A percentile compares a stretch with the other conserved stretches of the same genome.
Conservation (phyloP, 2,797 vertebrate genomes). For the Sebastes glaucus region DNA sequence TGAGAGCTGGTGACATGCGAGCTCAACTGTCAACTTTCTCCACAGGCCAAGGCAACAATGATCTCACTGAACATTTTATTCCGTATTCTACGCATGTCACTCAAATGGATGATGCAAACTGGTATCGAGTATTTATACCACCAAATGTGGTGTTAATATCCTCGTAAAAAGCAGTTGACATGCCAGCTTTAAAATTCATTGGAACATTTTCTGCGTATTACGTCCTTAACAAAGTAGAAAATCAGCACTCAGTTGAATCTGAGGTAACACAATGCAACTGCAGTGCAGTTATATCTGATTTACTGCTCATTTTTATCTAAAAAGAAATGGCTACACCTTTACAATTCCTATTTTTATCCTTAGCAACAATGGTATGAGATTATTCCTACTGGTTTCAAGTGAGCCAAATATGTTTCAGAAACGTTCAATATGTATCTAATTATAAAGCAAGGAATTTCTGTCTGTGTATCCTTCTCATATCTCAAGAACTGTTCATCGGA, state of each 20-base stretch:
- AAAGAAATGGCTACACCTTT: not conserved
- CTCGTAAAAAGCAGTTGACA: not conserved
- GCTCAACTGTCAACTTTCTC: constrained; percentile 48
- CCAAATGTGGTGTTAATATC: not conserved
- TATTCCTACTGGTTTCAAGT: not conserved
- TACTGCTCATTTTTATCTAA: not conserved
- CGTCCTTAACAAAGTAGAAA: not conserved
- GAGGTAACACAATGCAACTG: not conserved
- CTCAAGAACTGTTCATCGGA: no score
- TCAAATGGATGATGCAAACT: constrained; percentile 19
- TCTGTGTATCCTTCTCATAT: no score
- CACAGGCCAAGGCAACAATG: not conserved
- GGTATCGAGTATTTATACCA: not conserved
- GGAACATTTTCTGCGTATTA: not conserved
- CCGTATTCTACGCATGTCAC: not conserved
- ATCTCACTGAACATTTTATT: not conserved
- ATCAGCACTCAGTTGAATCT: not conserved
- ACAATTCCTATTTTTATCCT: not conserved
- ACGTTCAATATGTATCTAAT: no score
- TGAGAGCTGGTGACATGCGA: constrained; percentile 48
- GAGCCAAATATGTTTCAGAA: no score
- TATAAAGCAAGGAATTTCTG: no score
- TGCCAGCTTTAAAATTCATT: not conserved
- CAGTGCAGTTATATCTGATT: not conserved
- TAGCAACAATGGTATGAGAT: not conserved